These are phyloP conservation scores for Trichonephila clavata DNA, from an alignment of 1,140 invertebrate species.

Conservation along the genomic window DNA sequence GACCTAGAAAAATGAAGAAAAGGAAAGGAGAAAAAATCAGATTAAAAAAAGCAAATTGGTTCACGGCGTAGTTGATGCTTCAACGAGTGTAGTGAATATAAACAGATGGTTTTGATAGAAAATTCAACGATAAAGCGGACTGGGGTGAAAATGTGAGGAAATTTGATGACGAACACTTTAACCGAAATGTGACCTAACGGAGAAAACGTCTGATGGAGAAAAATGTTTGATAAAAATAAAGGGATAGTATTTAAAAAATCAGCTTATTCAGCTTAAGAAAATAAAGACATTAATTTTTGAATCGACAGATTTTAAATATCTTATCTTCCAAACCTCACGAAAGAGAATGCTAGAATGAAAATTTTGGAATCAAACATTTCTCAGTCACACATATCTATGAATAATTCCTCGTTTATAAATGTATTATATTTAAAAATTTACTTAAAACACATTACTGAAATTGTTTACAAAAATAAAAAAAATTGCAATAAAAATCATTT, in stretches of 20 bases:
- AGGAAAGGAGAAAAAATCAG: background rate
- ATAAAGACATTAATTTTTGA: background rate
- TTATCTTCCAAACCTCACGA: no score
- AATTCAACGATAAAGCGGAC: slow-evolving; percentile 11
- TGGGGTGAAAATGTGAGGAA: background rate
- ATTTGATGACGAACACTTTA: background rate
- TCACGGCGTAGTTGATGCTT: slow-evolving; percentile 43
- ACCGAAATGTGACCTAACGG: background rate
- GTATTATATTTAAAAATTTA: no score
- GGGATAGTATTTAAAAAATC: background rate
- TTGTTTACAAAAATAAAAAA: no score
- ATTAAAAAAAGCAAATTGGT: background rate
- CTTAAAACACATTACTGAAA: no score
- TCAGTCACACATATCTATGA: no score
- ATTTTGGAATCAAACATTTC: no score
- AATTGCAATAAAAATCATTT: no score
- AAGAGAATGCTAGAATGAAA: no score
- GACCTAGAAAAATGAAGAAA: background rate
- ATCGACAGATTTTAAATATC: no score
- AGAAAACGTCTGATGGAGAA: background rate
- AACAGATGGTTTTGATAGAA: slow-evolving; percentile 52
- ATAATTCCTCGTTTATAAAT: no score
- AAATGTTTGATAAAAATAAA: background rate
- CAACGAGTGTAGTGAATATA: slow-evolving; percentile 13
- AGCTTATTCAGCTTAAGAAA: background rate